Base-by-base conservation (phyloP, 2,888 invertebrate genomes). In the Lasioglossum morio region DNA sequence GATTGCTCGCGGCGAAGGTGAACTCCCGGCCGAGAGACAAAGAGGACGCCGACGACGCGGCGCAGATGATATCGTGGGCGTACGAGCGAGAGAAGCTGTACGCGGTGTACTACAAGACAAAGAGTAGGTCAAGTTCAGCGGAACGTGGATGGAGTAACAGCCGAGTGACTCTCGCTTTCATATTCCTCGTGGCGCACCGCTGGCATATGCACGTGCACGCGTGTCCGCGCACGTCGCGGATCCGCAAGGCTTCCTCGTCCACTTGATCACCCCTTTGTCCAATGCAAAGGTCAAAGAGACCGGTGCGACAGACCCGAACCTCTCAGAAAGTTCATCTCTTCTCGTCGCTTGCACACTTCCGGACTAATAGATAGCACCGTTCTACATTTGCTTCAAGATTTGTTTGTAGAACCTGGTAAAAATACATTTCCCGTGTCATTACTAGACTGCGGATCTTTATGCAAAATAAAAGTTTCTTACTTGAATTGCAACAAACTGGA, bases 41-140 rank as follows among this genome's bases (percentile, higher is more conserved):
- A 66, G 84, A 77, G 80, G 66, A 79, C n/a, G n/a, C n/a, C n/a
- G 48, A 70, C 46, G 72, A 60, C 37, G 79, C 40, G 66, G 77
- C 57, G 73, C 40, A 63, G 66, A 57, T 46, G 34, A 77, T 57
- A 66, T 73, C 57, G 82, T 81, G 48, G 8, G 8, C 37, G 72
- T 14, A 30, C 30, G 27, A 27, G 14, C 27, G 27, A 27, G 27
- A 63, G 60, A 27, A 72, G 27, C 30, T 16, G 63, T 19, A 63
- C 63, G 63, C 63, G 30, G 46, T 82, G 79, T 77, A 78, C 86
- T 86, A 81, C 86, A 86, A 79, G 86, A 90, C 89, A 85, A 90
- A 91, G 89, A 93, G 92, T 92, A 83, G 93, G 93, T 93, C 93
- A 93, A 93, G 93, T 93, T 93, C 90, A 92, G 81, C 81, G 80